Percentiles rank a stretch among this genome's conserved stretches.
phyloP scores from a whole-genome alignment of 1,140 invertebrate species.

The Battus philenor region DNA sequence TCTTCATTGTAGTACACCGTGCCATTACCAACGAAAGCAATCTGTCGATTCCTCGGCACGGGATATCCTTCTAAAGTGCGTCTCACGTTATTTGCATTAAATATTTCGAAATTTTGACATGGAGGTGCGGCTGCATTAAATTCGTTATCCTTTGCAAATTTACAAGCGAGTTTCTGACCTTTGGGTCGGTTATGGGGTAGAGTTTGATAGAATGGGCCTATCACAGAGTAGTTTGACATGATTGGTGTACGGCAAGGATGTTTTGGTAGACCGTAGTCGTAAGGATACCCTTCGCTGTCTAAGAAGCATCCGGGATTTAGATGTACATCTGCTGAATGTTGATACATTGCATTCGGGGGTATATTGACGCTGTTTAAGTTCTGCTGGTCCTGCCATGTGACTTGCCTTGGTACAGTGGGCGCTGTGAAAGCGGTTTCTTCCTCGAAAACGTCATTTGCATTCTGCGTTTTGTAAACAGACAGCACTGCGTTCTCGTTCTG shows the following conservation, averaged over 20 bases:
- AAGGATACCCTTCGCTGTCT: slow-evolving; percentile 85
- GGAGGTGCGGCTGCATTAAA: slow-evolving; percentile 52
- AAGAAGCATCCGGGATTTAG: slow-evolving; percentile 81
- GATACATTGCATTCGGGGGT: slow-evolving; percentile 74
- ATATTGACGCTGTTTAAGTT: slow-evolving; percentile 64
- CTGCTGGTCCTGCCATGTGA: slow-evolving; percentile 72
- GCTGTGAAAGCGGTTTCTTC: slow-evolving; percentile 70
- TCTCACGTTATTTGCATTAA: slow-evolving; percentile 79
- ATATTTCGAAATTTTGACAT: slow-evolving; percentile 57
- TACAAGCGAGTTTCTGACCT: slow-evolving; percentile 78
- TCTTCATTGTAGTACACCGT: slow-evolving; percentile 76
- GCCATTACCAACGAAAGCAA: slow-evolving; percentile 61
- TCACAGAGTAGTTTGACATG: slow-evolving; percentile 72
- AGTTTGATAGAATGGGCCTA: slow-evolving; percentile 80
- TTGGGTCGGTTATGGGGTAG: slow-evolving; percentile 82
- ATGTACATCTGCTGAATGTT: slow-evolving; percentile 81
- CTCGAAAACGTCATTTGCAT: slow-evolving; percentile 52
- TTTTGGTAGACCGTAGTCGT: slow-evolving; percentile 87
- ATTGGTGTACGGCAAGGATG: slow-evolving; percentile 74
- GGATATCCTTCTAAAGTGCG: slow-evolving; percentile 89
- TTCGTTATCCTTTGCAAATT: slow-evolving; percentile 73
- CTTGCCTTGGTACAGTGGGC: slow-evolving; percentile 59
- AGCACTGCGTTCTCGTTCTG: slow-evolving; percentile 74
- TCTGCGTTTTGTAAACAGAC: slow-evolving; percentile 63
- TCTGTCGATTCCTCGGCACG: slow-evolving; percentile 67